Evolutionary conservation across 1,140 invertebrate genomes (phyloP).

Genomic region (Ceratina japonica): DNA sequence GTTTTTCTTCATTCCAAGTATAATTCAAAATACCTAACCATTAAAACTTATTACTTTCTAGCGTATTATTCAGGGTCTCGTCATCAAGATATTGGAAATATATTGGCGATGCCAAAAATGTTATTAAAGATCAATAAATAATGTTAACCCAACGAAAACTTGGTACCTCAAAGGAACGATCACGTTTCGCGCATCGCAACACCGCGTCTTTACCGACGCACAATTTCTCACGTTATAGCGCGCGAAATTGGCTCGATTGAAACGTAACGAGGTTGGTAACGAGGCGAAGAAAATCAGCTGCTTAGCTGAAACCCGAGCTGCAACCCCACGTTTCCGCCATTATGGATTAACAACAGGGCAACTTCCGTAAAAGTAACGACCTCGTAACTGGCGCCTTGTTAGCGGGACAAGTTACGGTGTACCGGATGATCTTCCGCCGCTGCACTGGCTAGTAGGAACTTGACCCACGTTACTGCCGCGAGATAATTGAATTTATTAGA

Average conservation of each 20-base stretch:
- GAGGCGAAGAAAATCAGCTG: constrained; percentile 27
- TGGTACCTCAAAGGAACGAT: no score
- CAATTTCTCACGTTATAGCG: constrained; percentile 8
- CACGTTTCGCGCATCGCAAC: neutral
- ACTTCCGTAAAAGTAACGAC: constrained; percentile 56
- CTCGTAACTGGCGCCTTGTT: constrained; percentile 67
- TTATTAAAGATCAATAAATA: no score
- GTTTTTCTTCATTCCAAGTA: no score
- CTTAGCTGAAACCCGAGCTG: constrained; percentile 23
- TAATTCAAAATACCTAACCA: constrained; percentile 41
- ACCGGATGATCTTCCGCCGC: constrained; percentile 51
- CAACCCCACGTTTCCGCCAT: constrained; percentile 5
- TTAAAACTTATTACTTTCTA: no score
- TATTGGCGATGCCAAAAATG: no score
- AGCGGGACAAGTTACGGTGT: constrained; percentile 59
- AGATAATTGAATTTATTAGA: constrained; percentile 70
- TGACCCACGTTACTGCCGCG: constrained; percentile 57
- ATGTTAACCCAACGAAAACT: no score
- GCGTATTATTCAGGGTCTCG: no score
- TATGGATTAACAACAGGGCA: constrained; percentile 40
- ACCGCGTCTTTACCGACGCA: neutral
- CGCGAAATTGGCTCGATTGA: constrained; percentile 8
- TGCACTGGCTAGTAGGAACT: constrained; percentile 51
- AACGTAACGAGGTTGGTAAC: constrained; percentile 21
- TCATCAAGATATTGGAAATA: no score